Conservation (phyloP, 2,113 vertebrate genomes). For the human (Homo sapiens) region GRCh38 chr2:208301501-208302000, state of each 20-base stretch:
- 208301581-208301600: background rate
- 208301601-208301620: background rate
- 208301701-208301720: background rate
- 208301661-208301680: constrained; percentile 25
- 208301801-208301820: background rate
- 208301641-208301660: background rate
- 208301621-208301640: background rate
- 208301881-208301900: constrained; percentile 2
- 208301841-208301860: background rate
- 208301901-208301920: constrained; percentile 21
- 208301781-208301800: constrained; percentile 29
- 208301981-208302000: background rate
- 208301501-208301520: background rate
- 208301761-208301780: constrained; percentile 3
- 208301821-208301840: background rate
- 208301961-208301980: background rate
- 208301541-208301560: background rate
- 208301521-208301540: background rate
- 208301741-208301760: background rate
- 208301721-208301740: background rate
- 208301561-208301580: background rate
- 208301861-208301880: background rate
- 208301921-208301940: background rate
- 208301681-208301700: constrained; percentile 17
- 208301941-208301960: background rate